These are phyloP conservation scores for Channa maculata DNA, from an alignment of 2,113 vertebrate species.

Conservation along the genomic window DNA sequence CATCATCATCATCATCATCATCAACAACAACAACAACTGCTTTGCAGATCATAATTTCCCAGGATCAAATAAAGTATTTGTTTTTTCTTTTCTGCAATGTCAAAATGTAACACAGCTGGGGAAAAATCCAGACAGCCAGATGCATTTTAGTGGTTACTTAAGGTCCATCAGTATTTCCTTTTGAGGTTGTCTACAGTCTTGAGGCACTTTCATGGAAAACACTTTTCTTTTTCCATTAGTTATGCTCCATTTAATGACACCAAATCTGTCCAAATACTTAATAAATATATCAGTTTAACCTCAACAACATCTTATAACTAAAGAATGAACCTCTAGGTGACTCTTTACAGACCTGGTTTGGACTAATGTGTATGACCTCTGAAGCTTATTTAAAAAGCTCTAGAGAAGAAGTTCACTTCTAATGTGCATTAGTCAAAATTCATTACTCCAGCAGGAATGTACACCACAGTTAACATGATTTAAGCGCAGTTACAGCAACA, in stretches of 20 bases:
- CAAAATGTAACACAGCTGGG: constrained; percentile 5
- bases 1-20: too few species aligned
- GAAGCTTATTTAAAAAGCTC: not conserved
- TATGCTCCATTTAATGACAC: constrained; percentile 41
- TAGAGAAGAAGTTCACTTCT: not conserved
- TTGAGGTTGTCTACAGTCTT: constrained; percentile 49
- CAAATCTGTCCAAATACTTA: constrained; percentile 41
- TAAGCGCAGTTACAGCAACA: constrained; percentile 7
- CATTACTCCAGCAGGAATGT: constrained; percentile 5
- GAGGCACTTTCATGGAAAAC: constrained; percentile 66
- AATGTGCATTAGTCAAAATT: not conserved
- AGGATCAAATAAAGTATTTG: too few species aligned
- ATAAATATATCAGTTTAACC: constrained; percentile 48
- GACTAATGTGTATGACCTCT: constrained; percentile 4
- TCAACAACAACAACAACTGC: too few species aligned
- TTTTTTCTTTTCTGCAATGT: constrained; percentile 19
- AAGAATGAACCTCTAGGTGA: constrained; percentile 1
- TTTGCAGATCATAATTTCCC: too few species aligned
- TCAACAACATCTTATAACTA: constrained; percentile 13
- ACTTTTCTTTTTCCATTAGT: constrained; percentile 54
- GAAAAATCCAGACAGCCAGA: constrained; percentile 51
- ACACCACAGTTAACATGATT: constrained; percentile 38
- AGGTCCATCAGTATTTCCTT: constrained; percentile 68
- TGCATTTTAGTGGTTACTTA: constrained; percentile 47
- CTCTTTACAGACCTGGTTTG: constrained; percentile 22